These are phyloP conservation scores for Erinaceus europaeus DNA, from an alignment of 2,113 vertebrate genomes.

Conservation along the genomic window DNA sequence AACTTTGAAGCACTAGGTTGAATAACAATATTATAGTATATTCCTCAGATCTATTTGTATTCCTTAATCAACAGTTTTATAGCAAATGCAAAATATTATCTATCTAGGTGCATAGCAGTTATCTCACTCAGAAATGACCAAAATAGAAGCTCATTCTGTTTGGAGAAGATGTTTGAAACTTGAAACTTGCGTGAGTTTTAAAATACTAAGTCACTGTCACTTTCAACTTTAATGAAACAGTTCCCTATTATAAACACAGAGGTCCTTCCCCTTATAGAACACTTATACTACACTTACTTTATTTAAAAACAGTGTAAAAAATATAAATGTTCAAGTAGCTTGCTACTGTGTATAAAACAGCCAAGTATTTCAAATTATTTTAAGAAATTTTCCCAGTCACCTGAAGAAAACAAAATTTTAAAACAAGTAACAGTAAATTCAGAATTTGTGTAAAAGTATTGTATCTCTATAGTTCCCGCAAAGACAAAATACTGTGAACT, in stretches of 20 bases:
- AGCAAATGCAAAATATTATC: slow-evolving; percentile 3
- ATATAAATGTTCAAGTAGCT: slow-evolving; percentile 4
- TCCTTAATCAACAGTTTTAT: neutral
- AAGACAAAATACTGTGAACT: neutral
- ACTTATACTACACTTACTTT: no score
- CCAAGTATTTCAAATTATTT: slow-evolving; percentile 25
- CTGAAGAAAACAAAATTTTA: slow-evolving; percentile 8
- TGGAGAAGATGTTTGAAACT: neutral
- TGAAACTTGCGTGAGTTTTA: neutral
- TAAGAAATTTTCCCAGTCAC: neutral
- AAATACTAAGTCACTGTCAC: neutral
- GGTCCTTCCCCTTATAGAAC: neutral
- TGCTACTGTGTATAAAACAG: neutral
- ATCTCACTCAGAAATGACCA: slow-evolving; percentile 18
- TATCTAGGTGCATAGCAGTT: neutral
- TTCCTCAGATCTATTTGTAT: neutral
- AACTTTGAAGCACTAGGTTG: no score
- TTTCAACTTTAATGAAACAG: neutral
- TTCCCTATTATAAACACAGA: neutral
- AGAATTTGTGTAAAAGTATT: neutral
- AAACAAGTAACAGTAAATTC: slow-evolving; percentile 6
- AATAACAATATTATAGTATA: no score
- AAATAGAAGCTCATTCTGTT: slow-evolving; percentile 5
- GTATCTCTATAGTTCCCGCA: neutral
- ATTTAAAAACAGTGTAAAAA: slow-evolving; percentile 26